Evolutionary conservation across 2,888 invertebrate species (phyloP), one percentile per base, ranked within the genome.

Genomic region (Pherbina coryleti): DNA sequence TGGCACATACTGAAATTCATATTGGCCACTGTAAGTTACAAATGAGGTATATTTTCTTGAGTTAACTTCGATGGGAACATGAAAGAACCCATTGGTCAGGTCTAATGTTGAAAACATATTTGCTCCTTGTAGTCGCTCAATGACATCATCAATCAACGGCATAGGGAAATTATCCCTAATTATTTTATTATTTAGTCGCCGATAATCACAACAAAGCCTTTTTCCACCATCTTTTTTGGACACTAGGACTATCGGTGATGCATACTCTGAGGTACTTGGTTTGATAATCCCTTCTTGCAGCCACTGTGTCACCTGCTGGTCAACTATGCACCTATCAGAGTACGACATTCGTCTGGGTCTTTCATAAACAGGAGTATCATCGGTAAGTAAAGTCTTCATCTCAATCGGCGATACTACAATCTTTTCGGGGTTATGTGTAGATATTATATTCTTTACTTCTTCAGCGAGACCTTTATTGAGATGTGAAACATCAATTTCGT

Each of bases 141-240:
- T n/a, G n/a, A n/a, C n/a, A n/a, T n/a, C n/a, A n/a, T 71, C 64
- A 14, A 53, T 64, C 34, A 62, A 22, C 3, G 64, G 25, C 64
- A 64, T 74, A 34, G 74, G 74, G 31, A 62, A 72, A 37, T 72
- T 49, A 19, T 78, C 71, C 19, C 28, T 77, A 17, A 74, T 67
- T 9, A 77, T 77, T 19, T 73, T 72, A 5, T 49, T 55, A 62
- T 67, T 77, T 8, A 73, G 19, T 8, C 34, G 34, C 4, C 77
- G 22, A n/a, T 31, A 55, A 44, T 73, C 69, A 19, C 60, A 67
- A 44, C 77, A 80, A 5, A 79, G 19, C 17, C 79, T 9, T 53
- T 78, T 78, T 7, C 64, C 34, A 9, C 76, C 78, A 51, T 80
- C 71, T 37, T 76, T 80, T 66, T 79, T 78, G 5, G 57, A 44